A percentile compares a stretch with the other conserved stretches of the same genome.
phyloP scores from a whole-genome alignment of 2,888 invertebrate genomes.

The Linnaemya vulpina region DNA sequence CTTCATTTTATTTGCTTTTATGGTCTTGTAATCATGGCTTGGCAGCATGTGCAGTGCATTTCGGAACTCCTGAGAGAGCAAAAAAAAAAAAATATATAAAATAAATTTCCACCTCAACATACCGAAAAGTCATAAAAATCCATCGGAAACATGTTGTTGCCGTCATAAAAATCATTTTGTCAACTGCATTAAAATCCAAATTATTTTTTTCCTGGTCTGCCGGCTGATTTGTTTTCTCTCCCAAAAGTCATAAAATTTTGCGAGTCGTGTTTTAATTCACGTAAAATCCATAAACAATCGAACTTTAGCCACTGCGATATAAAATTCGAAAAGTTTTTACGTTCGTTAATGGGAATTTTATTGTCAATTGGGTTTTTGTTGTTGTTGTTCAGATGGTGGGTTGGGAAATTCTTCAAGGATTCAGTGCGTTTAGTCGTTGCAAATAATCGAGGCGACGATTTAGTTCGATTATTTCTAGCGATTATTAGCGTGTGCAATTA shows the following conservation, averaged over 20 bases:
- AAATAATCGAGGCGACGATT: no score
- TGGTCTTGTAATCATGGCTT: constrained; percentile 54
- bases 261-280: constrained; percentile 65
- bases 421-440: neutral
- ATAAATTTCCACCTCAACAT: constrained; percentile 5
- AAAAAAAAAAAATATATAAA: neutral
- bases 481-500: no score
- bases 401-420: constrained; percentile 3
- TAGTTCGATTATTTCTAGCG: no score
- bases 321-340: constrained; percentile 59
- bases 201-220: constrained; percentile 70
- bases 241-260: constrained; percentile 66
- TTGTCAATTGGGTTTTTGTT: constrained; percentile 37
- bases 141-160: constrained; percentile 70
- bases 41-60: constrained; percentile 65
- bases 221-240: constrained; percentile 6
- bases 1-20: constrained; percentile 47
- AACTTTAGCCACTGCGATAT: constrained; percentile 36
- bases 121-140: constrained; percentile 64
- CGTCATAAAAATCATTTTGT: constrained; percentile 77
- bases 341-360: constrained; percentile 69
- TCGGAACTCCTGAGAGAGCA: constrained; percentile 36
- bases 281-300: constrained; percentile 69
- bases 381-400: neutral
- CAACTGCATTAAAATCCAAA: constrained; percentile 80